Evolutionary conservation across 2,797 vertebrate species (phyloP).

Genomic region (Euphonia xanthogaster): DNA sequence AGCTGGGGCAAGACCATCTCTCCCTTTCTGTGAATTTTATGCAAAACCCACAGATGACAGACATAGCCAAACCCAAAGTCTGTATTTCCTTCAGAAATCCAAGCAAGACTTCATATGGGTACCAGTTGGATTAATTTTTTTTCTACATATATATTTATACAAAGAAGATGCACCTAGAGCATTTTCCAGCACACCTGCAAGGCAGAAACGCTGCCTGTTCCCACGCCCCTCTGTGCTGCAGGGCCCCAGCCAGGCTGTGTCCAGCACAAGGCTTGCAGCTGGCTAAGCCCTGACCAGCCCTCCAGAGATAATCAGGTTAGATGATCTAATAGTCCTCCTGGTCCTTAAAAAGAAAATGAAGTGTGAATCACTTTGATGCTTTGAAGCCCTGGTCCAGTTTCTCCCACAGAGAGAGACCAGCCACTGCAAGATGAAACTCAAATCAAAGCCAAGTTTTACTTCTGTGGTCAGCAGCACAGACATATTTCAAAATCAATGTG

Average conservation of each 20-base stretch:
- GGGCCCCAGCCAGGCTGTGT: not conserved
- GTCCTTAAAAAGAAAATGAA: slow-evolving; percentile 14
- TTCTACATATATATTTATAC: not conserved
- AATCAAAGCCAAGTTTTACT: not conserved
- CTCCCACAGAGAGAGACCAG: not conserved
- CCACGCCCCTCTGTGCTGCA: not conserved
- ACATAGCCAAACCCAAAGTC: not conserved
- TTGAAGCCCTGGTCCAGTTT: not conserved
- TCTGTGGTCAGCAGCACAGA: not conserved
- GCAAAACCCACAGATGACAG: not conserved
- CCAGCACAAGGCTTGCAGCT: not conserved
- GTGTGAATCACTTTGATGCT: slow-evolving; percentile 6
- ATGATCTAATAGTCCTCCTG: slow-evolving; percentile 31
- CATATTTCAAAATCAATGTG: not conserved
- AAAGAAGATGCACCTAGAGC: not conserved
- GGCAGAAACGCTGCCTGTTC: not conserved
- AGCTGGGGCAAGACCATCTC: not conserved
- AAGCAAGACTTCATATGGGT: not conserved
- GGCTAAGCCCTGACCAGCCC: not conserved
- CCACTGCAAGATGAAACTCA: slow-evolving; percentile 5
- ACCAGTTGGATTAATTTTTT: not conserved
- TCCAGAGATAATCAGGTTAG: slow-evolving; percentile 12
- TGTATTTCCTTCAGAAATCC: not conserved
- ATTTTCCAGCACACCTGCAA: not conserved
- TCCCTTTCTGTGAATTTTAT: not conserved